Conservation (phyloP, 2,113 vertebrate species). For the Poeciliopsis retropinna region DNA sequence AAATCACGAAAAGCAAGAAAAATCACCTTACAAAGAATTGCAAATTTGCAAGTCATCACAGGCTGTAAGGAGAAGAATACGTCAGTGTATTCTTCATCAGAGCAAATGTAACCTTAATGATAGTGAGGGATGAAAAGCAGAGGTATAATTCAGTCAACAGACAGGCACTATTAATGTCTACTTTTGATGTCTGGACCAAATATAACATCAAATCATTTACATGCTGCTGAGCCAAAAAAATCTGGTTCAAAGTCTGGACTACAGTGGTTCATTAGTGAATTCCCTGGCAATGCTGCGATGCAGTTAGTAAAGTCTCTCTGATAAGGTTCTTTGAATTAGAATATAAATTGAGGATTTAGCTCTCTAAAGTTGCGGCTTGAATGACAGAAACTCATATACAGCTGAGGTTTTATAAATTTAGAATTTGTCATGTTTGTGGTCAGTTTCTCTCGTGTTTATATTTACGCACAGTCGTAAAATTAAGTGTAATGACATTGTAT, state of each 20-base stretch:
- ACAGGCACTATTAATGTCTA: neutral
- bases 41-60: neutral
- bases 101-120: neutral
- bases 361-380: slow-evolving; percentile 10
- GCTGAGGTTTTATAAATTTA: slow-evolving; percentile 6
- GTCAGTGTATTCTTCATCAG: neutral
- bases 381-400: slow-evolving; percentile 15
- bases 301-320: neutral
- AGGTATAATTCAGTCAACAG: neutral
- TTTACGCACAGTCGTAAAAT: neutral
- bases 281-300: neutral
- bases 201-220: neutral
- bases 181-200: neutral
- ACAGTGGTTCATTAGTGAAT: neutral
- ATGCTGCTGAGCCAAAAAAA: neutral
- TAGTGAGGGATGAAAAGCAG: neutral
- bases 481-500: neutral
- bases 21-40: neutral
- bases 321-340: slow-evolving; percentile 1
- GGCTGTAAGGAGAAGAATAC: neutral
- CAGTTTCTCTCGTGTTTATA: slow-evolving; percentile 9
- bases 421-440: slow-evolving; percentile 1
- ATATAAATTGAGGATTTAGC: slow-evolving; percentile 25
- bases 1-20: neutral
- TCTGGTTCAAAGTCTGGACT: neutral